A percentile compares a stretch with the other conserved stretches of the same genome.
Evolutionary conservation across 1,140 invertebrate genomes (phyloP).

Genomic region (Monomorium pharaonis): DNA sequence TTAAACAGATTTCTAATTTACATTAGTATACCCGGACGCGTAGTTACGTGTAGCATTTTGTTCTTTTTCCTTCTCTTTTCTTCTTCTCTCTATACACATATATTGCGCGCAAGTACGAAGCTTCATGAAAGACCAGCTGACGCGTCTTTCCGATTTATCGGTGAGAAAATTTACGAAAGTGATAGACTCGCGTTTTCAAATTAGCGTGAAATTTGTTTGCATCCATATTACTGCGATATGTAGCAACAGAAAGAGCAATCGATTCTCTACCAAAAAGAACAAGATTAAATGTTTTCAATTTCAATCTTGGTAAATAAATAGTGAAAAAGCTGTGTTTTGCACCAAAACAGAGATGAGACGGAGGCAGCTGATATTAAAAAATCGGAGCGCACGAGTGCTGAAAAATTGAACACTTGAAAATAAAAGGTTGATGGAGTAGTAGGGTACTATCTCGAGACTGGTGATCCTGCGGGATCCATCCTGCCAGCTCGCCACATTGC

Average conservation of each 20-base stretch:
- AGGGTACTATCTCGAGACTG: background rate
- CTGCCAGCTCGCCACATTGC: background rate
- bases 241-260: background rate
- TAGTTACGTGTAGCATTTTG: slow-evolving; percentile 35
- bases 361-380: no score
- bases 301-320: background rate
- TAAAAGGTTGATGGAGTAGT: background rate
- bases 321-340: background rate
- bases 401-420: background rate
- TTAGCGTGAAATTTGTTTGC: slow-evolving; percentile 4
- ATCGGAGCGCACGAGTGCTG: background rate
- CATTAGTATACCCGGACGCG: slow-evolving; percentile 76
- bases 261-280: background rate
- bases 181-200: background rate
- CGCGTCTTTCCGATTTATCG: background rate
- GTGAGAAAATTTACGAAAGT: background rate
- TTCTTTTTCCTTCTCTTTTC: background rate
- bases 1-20: slow-evolving; percentile 84
- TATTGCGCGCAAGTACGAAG: slow-evolving; percentile 42
- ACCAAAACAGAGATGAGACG: background rate
- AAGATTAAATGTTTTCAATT: background rate
- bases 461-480: background rate
- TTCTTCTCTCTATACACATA: background rate
- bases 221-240: background rate
- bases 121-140: slow-evolving; percentile 59